phyloP scores from a whole-genome alignment of 1,140 invertebrate genomes.

The Zaprionus ghesquierei region DNA sequence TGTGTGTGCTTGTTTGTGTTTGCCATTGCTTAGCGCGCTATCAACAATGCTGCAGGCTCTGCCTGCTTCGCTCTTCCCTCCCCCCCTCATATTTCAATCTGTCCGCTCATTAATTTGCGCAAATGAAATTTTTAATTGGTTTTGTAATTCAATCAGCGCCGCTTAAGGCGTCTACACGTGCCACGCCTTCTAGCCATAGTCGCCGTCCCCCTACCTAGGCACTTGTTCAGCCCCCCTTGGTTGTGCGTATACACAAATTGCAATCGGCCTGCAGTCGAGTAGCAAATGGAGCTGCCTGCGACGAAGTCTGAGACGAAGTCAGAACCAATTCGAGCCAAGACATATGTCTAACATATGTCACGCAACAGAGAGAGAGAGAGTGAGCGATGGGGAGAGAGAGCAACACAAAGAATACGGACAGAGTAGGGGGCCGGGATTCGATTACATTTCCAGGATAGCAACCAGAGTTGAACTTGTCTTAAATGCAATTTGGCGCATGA shows the following conservation, averaged over 20 bases:
- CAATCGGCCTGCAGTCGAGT: slow-evolving; percentile 29
- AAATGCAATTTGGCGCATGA: slow-evolving; percentile 47
- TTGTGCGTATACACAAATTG: slow-evolving; percentile 57
- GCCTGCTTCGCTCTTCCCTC: background rate
- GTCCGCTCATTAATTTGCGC: slow-evolving; percentile 17
- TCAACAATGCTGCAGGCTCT: slow-evolving; percentile 41
- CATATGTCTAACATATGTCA: slow-evolving; percentile 64
- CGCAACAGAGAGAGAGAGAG: background rate
- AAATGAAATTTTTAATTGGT: slow-evolving; percentile 47
- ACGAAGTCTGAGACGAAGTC: background rate
- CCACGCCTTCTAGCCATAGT: background rate
- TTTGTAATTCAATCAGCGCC: slow-evolving; percentile 30
- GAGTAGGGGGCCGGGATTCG: background rate
- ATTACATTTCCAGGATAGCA: slow-evolving; percentile 17
- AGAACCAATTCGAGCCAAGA: slow-evolving; percentile 4
- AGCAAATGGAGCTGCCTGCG: slow-evolving; percentile 24
- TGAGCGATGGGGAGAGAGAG: background rate
- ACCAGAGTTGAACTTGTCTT: slow-evolving; percentile 16
- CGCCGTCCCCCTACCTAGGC: background rate
- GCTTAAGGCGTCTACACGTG: background rate
- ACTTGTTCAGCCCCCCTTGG: background rate
- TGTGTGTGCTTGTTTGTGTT: slow-evolving; percentile 9
- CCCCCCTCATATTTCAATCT: no score
- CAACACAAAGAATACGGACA: background rate
- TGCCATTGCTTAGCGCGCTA: slow-evolving; percentile 32